Base-by-base conservation (phyloP, 2,888 invertebrate genomes). In the Conistra vaccinii region DNA sequence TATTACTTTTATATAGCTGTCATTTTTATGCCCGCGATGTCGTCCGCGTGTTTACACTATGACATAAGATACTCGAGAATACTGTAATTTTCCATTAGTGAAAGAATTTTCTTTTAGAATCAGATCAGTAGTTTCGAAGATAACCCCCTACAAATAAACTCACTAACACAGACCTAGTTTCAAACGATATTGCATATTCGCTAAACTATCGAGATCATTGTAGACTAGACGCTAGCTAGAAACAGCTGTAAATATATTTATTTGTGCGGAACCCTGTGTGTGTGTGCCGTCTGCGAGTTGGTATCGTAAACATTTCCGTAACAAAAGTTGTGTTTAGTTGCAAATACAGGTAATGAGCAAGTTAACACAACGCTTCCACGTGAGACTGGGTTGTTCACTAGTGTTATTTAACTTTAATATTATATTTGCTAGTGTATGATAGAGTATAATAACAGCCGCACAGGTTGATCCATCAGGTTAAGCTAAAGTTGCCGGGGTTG, bases 281-380 rank as follows among this genome's bases (percentile, higher is more conserved):
- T n/a, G n/a, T n/a, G n/a, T 45, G 32, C n/a, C 42, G 67, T 78
- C 53, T 66, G 63, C 69, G 32, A 73, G 85, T 83, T 81, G 73
- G 45, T 77, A 85, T 75, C 82, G 80, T 86, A 84, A 80, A 86
- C 80, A 86, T 82, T 86, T 80, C 73, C 81, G 65, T 73, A 77
- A 85, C 82, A 77, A 70, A 86, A 85, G 80, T 85, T 80, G 60
- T 73, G 73, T 80, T 79, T 73, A 81, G 84, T 86, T 86, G 74
- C 58, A 80, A 75, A 80, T 86, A 84, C 69, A 75, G 85, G 84
- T 85, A 86, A 85, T 85, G 77, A 85, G 77, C 69, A 55, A 62
- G 68, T 69, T 76, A 58, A 74, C 77, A 81, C 68, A 55, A 53
- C 53, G 69, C 45, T 79, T 74, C 57, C 60, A 73, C 65, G 42